Base-by-base conservation (phyloP, 2,888 invertebrate species). In the Heliconius ethilla region DNA sequence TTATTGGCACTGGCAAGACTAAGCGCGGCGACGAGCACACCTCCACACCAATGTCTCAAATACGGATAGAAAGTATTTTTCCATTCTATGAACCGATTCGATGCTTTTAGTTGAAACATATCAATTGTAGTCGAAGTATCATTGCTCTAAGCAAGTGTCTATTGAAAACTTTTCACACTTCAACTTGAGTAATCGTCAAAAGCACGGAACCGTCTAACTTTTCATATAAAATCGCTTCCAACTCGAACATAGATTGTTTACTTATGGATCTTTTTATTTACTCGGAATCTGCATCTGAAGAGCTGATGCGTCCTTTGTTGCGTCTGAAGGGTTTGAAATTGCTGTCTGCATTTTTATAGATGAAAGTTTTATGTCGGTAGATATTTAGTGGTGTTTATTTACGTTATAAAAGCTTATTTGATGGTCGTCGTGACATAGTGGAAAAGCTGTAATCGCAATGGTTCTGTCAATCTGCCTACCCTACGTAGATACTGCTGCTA, bases 141-240 rank as follows among this genome's bases (percentile, higher is more conserved):
- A 70, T 40, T 51, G 25, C 45, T 65, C 72, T 70, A 70, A 76
- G 33, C 65, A 27, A 77, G 67, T 59, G 29, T 67, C 29, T 40
- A 74, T 69, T 77, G 65, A 72, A 74, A 77, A 77, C 67, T 77
- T 77, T 77, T 27, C 67, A 62, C 40, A 62, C 70, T 59, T 59
- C 67, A 74, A 67, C 67, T 77, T 74, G 67, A 76, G 51, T 70
- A 72, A 59, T 79, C 63, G 59, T 29, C 15, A 69, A 73, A 66
- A 76, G 66, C 66, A 72, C 51, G 29, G 72, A 76, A 77, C 74
- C 29, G 78, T 72, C 59, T 55, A 76, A 76, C 74, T 76, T 79
- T 74, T 76, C 73, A 69, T 76, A 76, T 79, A 69, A 79, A 76
- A 79, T 76, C 69, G 78, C 69, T 74, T 73, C 74, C 73, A 70